Evolutionary conservation across 1,140 invertebrate species (phyloP).

Genomic region (Calephelis nemesis): DNA sequence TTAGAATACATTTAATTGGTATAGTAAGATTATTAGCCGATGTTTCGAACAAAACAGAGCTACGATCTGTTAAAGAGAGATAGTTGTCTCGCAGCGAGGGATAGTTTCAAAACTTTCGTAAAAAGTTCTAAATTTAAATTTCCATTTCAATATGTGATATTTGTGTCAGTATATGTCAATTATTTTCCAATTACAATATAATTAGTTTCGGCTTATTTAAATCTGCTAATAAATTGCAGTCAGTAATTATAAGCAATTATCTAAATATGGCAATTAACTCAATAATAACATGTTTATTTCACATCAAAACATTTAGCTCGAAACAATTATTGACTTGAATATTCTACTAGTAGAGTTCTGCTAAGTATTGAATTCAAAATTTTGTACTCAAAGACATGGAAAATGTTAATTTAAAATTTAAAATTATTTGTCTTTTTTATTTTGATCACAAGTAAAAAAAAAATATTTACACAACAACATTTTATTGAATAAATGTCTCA

Average conservation of each 20-base stretch:
- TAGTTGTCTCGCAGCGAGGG: too few species aligned
- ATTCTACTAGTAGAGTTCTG: not conserved
- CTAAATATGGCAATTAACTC: not conserved
- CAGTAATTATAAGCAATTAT: not conserved
- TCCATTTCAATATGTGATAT: not conserved
- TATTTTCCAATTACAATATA: not conserved
- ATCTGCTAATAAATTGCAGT: not conserved
- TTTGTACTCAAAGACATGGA: too few species aligned
- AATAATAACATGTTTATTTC: slow-evolving; percentile 14
- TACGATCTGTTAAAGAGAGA: not conserved
- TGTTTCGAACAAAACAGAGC: not conserved
- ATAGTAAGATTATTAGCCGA: not conserved
- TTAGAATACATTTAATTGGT: not conserved
- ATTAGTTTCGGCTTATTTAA: not conserved
- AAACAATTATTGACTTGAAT: not conserved
- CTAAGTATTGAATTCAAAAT: not conserved
- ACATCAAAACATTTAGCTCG: not conserved
- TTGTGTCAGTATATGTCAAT: not conserved
- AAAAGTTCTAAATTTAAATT: not conserved
- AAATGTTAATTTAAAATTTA: too few species aligned
- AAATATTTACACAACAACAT: too few species aligned
- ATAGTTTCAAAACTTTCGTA: not conserved
- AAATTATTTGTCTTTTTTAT: too few species aligned
- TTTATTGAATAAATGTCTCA: too few species aligned
- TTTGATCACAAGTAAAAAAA: too few species aligned